Evolutionary conservation across 2,113 vertebrate genomes (phyloP), one percentile per base, ranked within the genome.

Genomic region (Callionymus lyra): DNA sequence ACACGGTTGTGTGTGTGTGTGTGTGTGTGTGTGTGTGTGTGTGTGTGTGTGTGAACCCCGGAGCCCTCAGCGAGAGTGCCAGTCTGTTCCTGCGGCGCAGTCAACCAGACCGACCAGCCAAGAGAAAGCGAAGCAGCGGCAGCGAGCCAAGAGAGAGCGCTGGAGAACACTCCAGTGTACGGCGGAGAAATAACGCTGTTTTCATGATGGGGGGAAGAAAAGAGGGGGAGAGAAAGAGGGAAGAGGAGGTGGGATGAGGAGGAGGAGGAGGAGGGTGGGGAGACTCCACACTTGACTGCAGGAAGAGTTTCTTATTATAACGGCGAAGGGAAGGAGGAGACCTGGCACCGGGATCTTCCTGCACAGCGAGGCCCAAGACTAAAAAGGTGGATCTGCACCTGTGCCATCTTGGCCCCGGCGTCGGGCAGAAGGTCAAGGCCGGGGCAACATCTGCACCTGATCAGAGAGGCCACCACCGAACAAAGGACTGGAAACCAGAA

Each of bases 61-160:
- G 74, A 72, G 77, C 72, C 77, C 82, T 76, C 79, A 79, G 77
- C 68, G 63, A 76, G 81, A 80, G 79, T 78, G 79, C 74, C 81
- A 83, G 81, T 82, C 82, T 84, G 81, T 82, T 83, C 82, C 82
- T 75, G 82, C 70, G 74, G 82, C 76, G 82, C 77, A 76, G 74
- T 76, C 67, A 80, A 76, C 70, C 76, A 79, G 68, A 63, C 65
- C 58, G 73, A 74, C 74, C 71, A 77, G 77, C 79, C 77, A 79
- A 79, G 72, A 79, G 76, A 71, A 59, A 70, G 74, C 71, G 40
- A 72, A 53, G 74, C 62, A 53, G 60, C 46, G 80, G 80, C 78
- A 62, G 40, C 4, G n/a, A 44, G 82, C 80, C 80, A 84, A 72
- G 68, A 74, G 70, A 57, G 58, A 62, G 58, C 72, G 72, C 53